Conservation (phyloP, 1,140 invertebrate genomes). For the Telenomus remus region DNA sequence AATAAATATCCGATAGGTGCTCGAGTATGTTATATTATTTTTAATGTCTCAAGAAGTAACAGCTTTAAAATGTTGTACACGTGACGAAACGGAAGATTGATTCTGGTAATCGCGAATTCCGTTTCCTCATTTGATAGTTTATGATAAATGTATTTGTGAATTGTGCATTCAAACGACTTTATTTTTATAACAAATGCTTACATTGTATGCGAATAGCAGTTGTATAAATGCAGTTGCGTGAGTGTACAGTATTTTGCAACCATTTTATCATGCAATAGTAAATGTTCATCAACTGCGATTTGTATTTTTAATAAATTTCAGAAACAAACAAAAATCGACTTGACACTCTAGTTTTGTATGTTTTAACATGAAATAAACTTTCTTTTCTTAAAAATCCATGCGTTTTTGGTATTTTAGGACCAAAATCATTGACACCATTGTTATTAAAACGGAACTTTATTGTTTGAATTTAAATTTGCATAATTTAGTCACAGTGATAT, state of each 20-base stretch:
- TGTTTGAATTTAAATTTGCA: no score
- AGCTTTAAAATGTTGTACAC: neutral
- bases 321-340: no score
- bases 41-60: no score
- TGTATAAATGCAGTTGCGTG: conserved; percentile 3
- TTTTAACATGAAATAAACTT: conserved; percentile 1
- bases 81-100: neutral
- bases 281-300: neutral
- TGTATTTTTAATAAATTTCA: neutral
- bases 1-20: conserved; percentile 33
- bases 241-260: conserved; percentile 42
- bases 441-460: neutral
- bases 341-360: neutral
- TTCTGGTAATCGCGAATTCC: conserved; percentile 14
- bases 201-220: conserved; percentile 5
- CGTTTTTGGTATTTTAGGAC: no score
- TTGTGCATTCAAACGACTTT: neutral
- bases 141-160: conserved; percentile 7
- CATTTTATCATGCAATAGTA: conserved; percentile 7
- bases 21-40: conserved; percentile 4
- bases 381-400: no score
- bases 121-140: conserved; percentile 1
- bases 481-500: no score
- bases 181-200: neutral
- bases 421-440: no score